Evolutionary conservation across 2,113 vertebrate genomes (phyloP), one percentile per base, ranked within the genome.

Genomic region (Loxodonta africana): DNA sequence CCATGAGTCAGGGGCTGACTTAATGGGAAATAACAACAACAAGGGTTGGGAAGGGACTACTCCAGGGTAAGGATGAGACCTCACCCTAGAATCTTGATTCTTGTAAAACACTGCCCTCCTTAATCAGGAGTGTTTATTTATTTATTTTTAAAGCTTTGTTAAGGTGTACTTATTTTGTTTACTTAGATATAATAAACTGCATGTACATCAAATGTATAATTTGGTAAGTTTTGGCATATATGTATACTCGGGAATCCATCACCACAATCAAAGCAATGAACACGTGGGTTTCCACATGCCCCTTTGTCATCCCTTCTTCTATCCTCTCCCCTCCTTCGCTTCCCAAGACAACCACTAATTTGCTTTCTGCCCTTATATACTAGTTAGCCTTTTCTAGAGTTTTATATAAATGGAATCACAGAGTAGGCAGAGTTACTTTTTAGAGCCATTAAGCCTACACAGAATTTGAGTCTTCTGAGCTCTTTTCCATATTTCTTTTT

Each of bases 401-500:
- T 74, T 88, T 74, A 60, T 88, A 85, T 94, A 96, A 95, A 95
- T 89, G 93, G 95, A 89, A 71, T 84, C 44, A 63, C 20, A 30
- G 90, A 84, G 95, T 89, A 62, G 94, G 87, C 0, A 21, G 96
- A 28, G 20, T 96, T 95, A 67, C 89, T 97, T 93, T 97, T 85
- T 88, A 96, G 93, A 97, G 91, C 67, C 46, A 26, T 74, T 77
- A 23, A 91, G 73, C 96, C 95, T 91, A 88, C 91, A 81, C 86
- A 88, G 65, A 94, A 78, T 74, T 77, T 15, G 17, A 92, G 26
- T 63, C 83, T 95, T 92, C n/a, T 69, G n/a, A 60, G 83, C 67
- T 83, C 88, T 85, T 48, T 30, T 57, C 44, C 60, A 8, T 46
- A 33, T 93, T 88, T 94, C 67, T 73, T 95, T 92, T 95, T 78